These are phyloP conservation scores for Dunckerocampus dactyliophorus DNA, from an alignment of 2,113 vertebrate genomes.

Conservation along the genomic window DNA sequence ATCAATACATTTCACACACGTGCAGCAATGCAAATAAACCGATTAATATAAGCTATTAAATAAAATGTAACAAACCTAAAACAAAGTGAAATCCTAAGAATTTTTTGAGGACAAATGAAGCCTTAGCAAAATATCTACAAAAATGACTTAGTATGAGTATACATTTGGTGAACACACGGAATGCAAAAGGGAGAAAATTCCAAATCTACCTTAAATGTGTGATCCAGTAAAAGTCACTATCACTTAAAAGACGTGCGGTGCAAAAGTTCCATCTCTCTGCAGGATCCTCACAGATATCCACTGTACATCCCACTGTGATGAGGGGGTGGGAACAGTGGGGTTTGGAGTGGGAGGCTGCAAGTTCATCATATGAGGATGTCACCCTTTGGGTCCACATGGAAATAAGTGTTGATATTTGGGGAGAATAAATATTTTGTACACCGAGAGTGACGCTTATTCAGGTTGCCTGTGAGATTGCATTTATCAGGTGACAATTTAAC, in stretches of 20 bases:
- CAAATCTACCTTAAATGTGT: neutral
- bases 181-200: neutral
- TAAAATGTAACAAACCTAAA: neutral
- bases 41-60: too few relatives aligned
- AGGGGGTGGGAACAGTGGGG: constrained; percentile 6
- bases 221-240: neutral
- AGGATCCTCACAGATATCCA: neutral
- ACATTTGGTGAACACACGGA: neutral
- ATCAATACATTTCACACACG: neutral
- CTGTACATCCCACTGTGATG: constrained; percentile 29
- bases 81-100: too few relatives aligned
- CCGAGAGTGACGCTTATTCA: neutral
- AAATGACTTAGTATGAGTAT: too few relatives aligned
- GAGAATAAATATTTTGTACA: neutral
- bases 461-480: neutral
- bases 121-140: too few relatives aligned
- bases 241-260: neutral
- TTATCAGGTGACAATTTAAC: neutral
- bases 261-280: neutral
- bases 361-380: constrained; percentile 25
- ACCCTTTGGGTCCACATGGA: constrained; percentile 11
- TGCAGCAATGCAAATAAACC: neutral
- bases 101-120: too few relatives aligned
- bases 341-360: constrained; percentile 7
- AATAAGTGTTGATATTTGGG: constrained; percentile 13